phyloP scores from a whole-genome alignment of 2,113 vertebrate genomes.

The cat (Felis catus) region DNA sequence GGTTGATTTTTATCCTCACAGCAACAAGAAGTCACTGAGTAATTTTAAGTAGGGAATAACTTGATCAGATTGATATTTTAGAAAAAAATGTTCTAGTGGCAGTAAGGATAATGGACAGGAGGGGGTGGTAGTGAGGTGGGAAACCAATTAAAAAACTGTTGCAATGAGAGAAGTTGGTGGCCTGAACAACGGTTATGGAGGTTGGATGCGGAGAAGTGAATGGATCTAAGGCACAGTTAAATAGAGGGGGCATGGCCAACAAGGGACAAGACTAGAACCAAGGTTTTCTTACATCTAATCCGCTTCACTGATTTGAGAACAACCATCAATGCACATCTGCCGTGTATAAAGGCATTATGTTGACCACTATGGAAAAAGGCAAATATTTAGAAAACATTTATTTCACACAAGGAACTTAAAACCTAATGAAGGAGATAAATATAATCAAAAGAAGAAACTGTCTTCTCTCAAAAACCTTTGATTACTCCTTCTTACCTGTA shows the following conservation, averaged over 20 bases:
- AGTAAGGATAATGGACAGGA: neutral
- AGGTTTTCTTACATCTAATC: neutral
- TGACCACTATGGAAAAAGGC: neutral
- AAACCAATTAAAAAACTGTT: neutral
- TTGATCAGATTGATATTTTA: neutral
- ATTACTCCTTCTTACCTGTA: neutral
- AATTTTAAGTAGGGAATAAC: slow-evolving; percentile 39
- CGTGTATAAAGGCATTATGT: neutral
- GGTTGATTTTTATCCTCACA: neutral
- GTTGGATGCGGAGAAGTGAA: neutral
- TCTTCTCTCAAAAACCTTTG: neutral
- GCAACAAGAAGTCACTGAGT: neutral
- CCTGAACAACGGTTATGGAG: neutral
- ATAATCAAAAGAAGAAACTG: neutral
- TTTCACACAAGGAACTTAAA: neutral
- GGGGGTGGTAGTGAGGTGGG: neutral
- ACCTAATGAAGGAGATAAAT: neutral
- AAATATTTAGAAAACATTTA: neutral
- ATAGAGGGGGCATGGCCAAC: neutral
- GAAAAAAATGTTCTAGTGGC: neutral
- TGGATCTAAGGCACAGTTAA: neutral
- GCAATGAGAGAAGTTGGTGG: neutral
- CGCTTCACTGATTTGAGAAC: neutral
- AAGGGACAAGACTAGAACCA: neutral
- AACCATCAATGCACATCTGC: neutral